A percentile compares a stretch with the other conserved stretches of the same genome.
These are phyloP conservation scores for Papilio aristodemus DNA, from an alignment of 1,140 invertebrate genomes.

Conservation along the genomic window DNA sequence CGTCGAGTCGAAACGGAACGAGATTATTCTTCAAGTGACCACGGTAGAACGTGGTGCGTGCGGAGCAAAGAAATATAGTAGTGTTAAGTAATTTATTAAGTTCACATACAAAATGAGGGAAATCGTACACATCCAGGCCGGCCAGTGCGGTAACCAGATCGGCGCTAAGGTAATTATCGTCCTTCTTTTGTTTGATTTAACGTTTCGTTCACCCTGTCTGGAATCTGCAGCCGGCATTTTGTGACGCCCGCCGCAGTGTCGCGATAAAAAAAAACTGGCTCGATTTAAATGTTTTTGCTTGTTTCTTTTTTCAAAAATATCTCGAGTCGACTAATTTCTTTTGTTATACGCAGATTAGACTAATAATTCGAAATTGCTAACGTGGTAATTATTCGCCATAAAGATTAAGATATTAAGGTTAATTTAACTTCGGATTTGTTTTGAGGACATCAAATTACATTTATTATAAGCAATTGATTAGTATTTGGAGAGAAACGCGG, in stretches of 20 bases:
- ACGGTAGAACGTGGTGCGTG: slow-evolving; percentile 75
- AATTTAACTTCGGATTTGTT: not conserved
- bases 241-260: slow-evolving; percentile 59
- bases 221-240: slow-evolving; percentile 74
- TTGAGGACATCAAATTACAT: not conserved
- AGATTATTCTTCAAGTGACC: slow-evolving; percentile 75
- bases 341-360: not conserved
- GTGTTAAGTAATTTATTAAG: slow-evolving; percentile 77
- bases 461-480: not conserved
- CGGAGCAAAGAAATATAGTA: slow-evolving; percentile 68
- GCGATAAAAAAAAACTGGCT: slow-evolving; percentile 13
- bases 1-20: slow-evolving; percentile 54
- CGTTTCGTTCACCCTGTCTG: slow-evolving; percentile 43
- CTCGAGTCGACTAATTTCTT: not conserved
- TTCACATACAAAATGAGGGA: slow-evolving; percentile 89
- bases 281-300: not conserved
- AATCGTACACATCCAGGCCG: slow-evolving; percentile 94
- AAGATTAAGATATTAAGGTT: not conserved
- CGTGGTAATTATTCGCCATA: not conserved
- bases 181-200: slow-evolving; percentile 60
- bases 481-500: not conserved
- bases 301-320: slow-evolving; percentile 8
- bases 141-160: slow-evolving; percentile 93
- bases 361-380: not conserved
- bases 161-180: slow-evolving; percentile 86